These are phyloP conservation scores for Conistra vaccinii DNA, from an alignment of 2,888 invertebrate species.

Conservation along the genomic window DNA sequence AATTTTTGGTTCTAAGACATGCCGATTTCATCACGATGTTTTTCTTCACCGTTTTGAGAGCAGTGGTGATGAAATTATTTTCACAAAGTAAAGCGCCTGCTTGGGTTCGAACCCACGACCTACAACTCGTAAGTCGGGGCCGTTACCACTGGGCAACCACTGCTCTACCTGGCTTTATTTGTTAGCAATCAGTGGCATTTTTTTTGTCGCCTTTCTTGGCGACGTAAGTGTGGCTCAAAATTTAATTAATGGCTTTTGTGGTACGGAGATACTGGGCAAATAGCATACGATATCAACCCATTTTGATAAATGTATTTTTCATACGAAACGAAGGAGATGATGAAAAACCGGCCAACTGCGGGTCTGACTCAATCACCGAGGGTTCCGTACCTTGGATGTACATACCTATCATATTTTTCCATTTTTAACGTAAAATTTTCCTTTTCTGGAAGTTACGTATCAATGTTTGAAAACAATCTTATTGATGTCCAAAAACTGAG, in stretches of 20 bases:
- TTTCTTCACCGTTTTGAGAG: too few relatives aligned
- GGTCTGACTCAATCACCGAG: neutral
- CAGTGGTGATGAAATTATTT: too few relatives aligned
- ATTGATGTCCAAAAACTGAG: neutral
- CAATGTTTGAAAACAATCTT: neutral
- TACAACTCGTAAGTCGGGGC: too few relatives aligned
- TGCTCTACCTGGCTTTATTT: neutral
- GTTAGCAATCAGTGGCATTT: neutral
- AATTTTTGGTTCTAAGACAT: too few relatives aligned
- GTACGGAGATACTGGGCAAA: neutral
- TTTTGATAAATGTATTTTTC: neutral
- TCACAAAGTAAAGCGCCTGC: too few relatives aligned
- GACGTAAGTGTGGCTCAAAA: too few relatives aligned
- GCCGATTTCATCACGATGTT: too few relatives aligned
- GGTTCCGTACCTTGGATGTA: neutral
- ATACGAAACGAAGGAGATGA: neutral
- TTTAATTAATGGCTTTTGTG: neutral
- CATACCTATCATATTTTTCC: neutral
- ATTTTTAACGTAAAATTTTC: neutral
- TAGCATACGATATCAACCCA: neutral
- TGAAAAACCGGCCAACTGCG: neutral
- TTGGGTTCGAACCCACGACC: too few relatives aligned
- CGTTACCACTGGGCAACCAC: too few relatives aligned
- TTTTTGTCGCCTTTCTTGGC: neutral
- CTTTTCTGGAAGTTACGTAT: neutral